Conservation (phyloP, 2,113 vertebrate species). For the Lampris megalopsis region DNA sequence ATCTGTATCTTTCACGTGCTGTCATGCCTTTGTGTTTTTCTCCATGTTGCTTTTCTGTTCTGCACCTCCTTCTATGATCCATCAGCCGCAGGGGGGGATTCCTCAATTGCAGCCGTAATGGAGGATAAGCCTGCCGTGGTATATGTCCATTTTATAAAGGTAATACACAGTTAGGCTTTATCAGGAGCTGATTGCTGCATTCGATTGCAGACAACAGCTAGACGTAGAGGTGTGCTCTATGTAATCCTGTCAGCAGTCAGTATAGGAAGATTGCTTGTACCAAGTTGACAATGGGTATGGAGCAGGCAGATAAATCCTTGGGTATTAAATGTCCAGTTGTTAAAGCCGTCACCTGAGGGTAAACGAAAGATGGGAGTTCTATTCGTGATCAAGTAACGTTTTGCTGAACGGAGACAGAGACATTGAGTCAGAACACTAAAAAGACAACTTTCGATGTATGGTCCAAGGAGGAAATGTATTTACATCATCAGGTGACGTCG, state of each 20-base stretch:
- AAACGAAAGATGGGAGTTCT: conserved; percentile 22
- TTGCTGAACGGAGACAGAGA: conserved; percentile 4
- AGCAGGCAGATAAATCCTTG: conserved; percentile 33
- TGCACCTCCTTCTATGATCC: conserved; percentile 36
- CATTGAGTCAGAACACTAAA: conserved; percentile 6
- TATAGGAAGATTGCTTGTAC: conserved; percentile 13
- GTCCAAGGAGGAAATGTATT: neutral
- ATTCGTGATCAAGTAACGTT: conserved; percentile 24
- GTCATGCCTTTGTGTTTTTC: conserved; percentile 3
- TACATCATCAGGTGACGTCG: conserved; percentile 7
- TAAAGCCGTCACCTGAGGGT: conserved; percentile 61
- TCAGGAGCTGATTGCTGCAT: conserved; percentile 22
- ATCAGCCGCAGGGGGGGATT: conserved; percentile 38
- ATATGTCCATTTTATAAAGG: neutral
- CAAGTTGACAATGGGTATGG: conserved; percentile 53
- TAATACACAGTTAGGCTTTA: neutral
- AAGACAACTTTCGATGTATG: neutral
- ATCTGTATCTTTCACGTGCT: neutral
- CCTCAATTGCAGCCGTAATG: conserved; percentile 48
- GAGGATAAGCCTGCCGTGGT: conserved; percentile 45
- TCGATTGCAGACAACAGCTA: conserved; percentile 30
- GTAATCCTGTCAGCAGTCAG: conserved; percentile 8
- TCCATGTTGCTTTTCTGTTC: conserved; percentile 28
- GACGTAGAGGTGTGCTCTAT: conserved; percentile 17
- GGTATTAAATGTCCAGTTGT: conserved; percentile 48